Evolutionary conservation across 2,797 vertebrate species (phyloP).

Genomic region (Balearica regulorum): DNA sequence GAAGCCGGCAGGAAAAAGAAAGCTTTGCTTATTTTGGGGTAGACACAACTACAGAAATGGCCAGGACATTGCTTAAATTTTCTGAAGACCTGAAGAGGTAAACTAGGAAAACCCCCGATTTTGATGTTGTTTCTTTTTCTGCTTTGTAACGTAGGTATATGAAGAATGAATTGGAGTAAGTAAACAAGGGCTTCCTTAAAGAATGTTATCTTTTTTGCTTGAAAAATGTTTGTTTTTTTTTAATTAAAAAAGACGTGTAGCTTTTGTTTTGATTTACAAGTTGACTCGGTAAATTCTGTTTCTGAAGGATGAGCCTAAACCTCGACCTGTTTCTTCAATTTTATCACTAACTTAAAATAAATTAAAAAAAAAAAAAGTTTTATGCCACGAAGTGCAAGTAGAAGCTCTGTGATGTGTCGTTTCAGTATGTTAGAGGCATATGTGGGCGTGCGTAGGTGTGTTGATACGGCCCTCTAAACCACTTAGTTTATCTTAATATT

Average conservation of each 20-base stretch:
- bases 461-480: neutral
- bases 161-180: neutral
- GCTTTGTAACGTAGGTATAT: neutral
- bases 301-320: neutral
- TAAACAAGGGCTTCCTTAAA: neutral
- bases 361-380: no score
- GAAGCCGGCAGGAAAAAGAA: slow-evolving; percentile 79
- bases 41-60: slow-evolving; percentile 65
- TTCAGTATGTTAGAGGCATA: neutral
- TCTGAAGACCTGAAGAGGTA: slow-evolving; percentile 64
- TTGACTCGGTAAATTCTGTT: neutral
- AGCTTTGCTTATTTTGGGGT: slow-evolving; percentile 65
- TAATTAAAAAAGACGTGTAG: neutral
- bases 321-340: neutral
- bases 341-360: neutral
- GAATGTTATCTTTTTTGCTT: neutral
- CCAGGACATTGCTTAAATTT: slow-evolving; percentile 13
- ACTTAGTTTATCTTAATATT: neutral
- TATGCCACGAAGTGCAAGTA: neutral
- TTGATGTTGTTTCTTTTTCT: neutral
- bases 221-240: neutral
- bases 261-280: neutral
- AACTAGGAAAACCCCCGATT: neutral
- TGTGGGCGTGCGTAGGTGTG: neutral
- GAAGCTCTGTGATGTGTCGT: neutral